Evolutionary conservation across 2,797 vertebrate species (phyloP).

Genomic region (Phoxinus dragarum): DNA sequence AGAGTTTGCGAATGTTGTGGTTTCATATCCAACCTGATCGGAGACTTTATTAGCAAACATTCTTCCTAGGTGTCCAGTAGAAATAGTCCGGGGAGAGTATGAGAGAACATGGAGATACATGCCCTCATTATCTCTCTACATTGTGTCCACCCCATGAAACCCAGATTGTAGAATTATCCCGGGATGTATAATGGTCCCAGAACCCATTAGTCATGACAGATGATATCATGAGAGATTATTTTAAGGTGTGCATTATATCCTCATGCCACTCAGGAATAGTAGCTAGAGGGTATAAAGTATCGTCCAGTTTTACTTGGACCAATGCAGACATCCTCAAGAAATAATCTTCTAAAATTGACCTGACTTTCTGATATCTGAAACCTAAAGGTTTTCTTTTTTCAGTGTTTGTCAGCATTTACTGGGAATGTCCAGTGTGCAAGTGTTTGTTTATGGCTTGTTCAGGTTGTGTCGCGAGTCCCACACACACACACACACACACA

Average conservation of each 20-base stretch:
- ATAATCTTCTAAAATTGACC: background rate
- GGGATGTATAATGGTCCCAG: slow-evolving; percentile 39
- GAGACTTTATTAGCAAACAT: background rate
- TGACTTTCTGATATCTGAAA: background rate
- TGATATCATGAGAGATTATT: slow-evolving; percentile 33
- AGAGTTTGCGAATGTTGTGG: background rate
- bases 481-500: no score
- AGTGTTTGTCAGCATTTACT: slow-evolving; percentile 4
- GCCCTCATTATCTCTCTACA: slow-evolving; percentile 17
- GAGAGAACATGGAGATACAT: slow-evolving; percentile 14
- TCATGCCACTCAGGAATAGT: slow-evolving; percentile 14
- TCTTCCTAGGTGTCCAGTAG: slow-evolving; percentile 5
- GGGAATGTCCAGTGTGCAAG: background rate
- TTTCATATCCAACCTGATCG: background rate
- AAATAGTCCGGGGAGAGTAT: slow-evolving; percentile 6
- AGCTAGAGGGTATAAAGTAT: background rate
- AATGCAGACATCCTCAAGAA: slow-evolving; percentile 1
- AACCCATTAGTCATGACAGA: slow-evolving; percentile 32
- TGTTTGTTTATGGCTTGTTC: slow-evolving; percentile 22
- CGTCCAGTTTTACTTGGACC: background rate
- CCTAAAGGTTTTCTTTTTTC: slow-evolving; percentile 18
- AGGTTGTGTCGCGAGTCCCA: background rate
- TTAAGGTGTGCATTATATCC: slow-evolving; percentile 34
- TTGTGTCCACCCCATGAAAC: slow-evolving; percentile 23
- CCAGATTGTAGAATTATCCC: slow-evolving; percentile 13